Percentiles rank a stretch among this genome's conserved stretches.
Evolutionary conservation across 1,140 invertebrate species (phyloP).

Genomic region (Nymphalis io): DNA sequence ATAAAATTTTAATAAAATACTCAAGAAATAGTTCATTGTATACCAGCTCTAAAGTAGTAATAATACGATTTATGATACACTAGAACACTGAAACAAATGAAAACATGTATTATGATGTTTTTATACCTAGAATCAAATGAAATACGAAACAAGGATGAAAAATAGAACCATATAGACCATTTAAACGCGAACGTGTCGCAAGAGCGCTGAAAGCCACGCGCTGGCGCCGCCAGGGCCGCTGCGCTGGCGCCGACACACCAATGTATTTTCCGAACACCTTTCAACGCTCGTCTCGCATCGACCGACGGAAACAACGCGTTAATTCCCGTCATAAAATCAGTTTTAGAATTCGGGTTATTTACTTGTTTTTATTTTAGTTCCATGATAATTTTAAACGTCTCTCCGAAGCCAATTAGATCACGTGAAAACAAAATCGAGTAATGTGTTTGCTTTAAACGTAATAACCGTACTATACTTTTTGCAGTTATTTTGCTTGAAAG

Average conservation of each 20-base stretch:
- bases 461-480: constrained; percentile 25
- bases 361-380: constrained; percentile 80
- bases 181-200: constrained; percentile 53
- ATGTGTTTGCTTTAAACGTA: constrained; percentile 36
- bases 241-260: constrained; percentile 57
- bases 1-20: not conserved
- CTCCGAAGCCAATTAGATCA: constrained; percentile 77
- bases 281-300: constrained; percentile 77
- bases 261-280: constrained; percentile 77
- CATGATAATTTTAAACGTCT: constrained; percentile 78
- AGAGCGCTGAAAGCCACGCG: constrained; percentile 42
- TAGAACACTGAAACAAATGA: too few relatives aligned
- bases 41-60: not conserved
- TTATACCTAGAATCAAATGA: not conserved
- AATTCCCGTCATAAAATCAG: constrained; percentile 81
- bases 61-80: not conserved
- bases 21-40: not conserved
- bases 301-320: constrained; percentile 80
- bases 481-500: constrained; percentile 14
- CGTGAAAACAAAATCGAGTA: constrained; percentile 63
- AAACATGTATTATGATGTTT: too few relatives aligned
- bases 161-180: constrained; percentile 22
- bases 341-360: constrained; percentile 81
- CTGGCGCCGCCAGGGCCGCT: constrained; percentile 45
- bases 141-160: constrained; percentile 1